A percentile compares a stretch with the other conserved stretches of the same genome.
Evolutionary conservation across 2,888 invertebrate species (phyloP).

Genomic region (Phengaris arion): DNA sequence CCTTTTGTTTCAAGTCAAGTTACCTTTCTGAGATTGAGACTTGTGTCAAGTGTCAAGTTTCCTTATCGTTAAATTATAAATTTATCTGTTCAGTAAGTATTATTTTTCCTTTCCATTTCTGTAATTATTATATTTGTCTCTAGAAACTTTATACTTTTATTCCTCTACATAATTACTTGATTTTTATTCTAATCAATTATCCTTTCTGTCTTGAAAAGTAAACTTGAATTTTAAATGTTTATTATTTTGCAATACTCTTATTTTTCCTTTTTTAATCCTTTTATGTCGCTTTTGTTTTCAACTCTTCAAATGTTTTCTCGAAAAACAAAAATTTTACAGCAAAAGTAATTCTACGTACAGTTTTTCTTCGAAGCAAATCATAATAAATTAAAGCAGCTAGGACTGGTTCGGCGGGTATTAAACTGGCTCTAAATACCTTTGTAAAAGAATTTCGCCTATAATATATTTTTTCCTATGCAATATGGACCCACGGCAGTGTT

Average conservation of each 20-base stretch:
- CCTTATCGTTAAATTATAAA: neutral
- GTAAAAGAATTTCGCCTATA: neutral
- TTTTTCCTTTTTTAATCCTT: neutral
- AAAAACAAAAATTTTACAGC: neutral
- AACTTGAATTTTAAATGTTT: neutral
- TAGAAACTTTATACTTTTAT: neutral
- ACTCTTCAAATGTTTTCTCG: neutral
- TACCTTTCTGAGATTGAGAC: neutral
- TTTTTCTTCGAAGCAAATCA: neutral
- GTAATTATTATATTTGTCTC: neutral
- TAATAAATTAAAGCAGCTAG: conserved; percentile 3
- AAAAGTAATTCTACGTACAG: conserved; percentile 13
- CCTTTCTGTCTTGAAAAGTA: neutral
- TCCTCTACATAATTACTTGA: neutral
- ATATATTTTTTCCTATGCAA: neutral
- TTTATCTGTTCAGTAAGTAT: neutral
- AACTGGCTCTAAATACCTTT: conserved; percentile 15
- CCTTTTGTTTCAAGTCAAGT: neutral
- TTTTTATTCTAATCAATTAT: neutral
- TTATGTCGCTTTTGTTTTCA: neutral
- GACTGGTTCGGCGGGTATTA: conserved; percentile 2
- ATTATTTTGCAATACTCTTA: neutral
- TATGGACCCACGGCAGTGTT: neutral
- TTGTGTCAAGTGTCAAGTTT: neutral
- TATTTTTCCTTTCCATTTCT: neutral